Percentiles rank a stretch among this genome's conserved stretches.
Conservation (phyloP, 1,140 invertebrate species). For the Uloborus diversus region DNA sequence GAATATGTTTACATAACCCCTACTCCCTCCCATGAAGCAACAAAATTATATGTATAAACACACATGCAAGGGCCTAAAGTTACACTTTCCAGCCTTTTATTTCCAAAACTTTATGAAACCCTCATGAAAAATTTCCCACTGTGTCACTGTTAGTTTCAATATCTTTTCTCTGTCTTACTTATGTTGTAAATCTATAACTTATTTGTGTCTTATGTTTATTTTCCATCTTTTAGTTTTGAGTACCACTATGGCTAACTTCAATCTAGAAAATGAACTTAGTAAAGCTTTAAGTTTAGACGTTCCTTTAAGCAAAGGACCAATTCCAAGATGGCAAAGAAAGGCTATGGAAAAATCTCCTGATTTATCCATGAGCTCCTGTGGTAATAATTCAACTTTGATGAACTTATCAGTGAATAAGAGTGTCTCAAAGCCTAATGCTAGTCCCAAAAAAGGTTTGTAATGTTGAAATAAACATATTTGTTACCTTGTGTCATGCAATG, state of each 20-base stretch:
- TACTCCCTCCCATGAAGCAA: no score
- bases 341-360: slow-evolving; percentile 46
- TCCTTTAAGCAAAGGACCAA: slow-evolving; percentile 61
- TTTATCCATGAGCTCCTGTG: slow-evolving; percentile 28
- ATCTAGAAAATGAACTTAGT: slow-evolving; percentile 56
- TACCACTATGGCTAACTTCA: slow-evolving; percentile 52
- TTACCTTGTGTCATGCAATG: neutral
- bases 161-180: no score
- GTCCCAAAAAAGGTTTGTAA: slow-evolving; percentile 1
- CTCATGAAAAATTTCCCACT: no score
- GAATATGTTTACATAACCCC: no score
- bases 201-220: no score
- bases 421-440: neutral
- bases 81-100: no score
- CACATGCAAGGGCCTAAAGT: no score
- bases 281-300: slow-evolving; percentile 60
- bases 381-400: slow-evolving; percentile 31
- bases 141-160: no score
- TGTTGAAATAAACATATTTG: neutral
- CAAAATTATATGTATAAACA: no score
- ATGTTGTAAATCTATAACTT: no score
- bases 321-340: slow-evolving; percentile 64
- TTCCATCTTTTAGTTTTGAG: neutral
- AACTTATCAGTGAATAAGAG: slow-evolving; percentile 13
- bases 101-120: no score